phyloP scores from a whole-genome alignment of 2,113 vertebrate genomes.

The Nematolebias whitei region DNA sequence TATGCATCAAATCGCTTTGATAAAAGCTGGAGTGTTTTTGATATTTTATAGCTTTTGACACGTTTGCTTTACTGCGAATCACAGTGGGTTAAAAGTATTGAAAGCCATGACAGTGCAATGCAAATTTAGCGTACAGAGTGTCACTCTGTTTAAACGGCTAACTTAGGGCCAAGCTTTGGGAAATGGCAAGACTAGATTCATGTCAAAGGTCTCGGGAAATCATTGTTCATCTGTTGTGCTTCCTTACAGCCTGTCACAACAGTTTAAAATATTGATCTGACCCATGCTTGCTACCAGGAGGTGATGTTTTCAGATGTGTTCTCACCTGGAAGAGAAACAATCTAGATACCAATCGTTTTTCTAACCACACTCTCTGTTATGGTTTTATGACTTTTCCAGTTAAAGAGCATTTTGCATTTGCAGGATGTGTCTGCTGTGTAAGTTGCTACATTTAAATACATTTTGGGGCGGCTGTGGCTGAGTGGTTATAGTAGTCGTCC shows the following conservation, averaged over 20 bases:
- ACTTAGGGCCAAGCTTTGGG: constrained; percentile 30
- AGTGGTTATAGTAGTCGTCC: no score
- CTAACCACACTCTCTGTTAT: neutral
- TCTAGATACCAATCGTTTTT: neutral
- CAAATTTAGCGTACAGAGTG: constrained; percentile 31
- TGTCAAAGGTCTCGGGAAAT: constrained; percentile 40
- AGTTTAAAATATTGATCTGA: constrained; percentile 42
- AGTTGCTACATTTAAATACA: no score
- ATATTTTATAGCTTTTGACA: constrained; percentile 15
- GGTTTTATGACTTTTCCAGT: neutral
- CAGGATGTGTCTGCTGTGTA: neutral
- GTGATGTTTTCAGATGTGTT: constrained; percentile 21
- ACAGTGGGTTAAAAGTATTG: constrained; percentile 1
- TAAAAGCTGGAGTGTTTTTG: constrained; percentile 10
- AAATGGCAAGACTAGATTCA: neutral
- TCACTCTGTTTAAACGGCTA: constrained; percentile 18
- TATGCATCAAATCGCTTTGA: neutral
- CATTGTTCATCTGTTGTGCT: constrained; percentile 53
- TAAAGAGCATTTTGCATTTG: neutral
- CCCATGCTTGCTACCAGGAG: constrained; percentile 20
- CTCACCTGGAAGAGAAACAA: constrained; percentile 8
- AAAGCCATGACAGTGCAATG: constrained; percentile 7
- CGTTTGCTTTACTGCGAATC: constrained; percentile 7
- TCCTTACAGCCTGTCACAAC: constrained; percentile 15
- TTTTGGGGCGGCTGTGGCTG: no score